Percentiles rank a stretch among this genome's conserved stretches.
Evolutionary conservation across 2,797 vertebrate species (phyloP).

Genomic region (Brachyrhaphis roseni): DNA sequence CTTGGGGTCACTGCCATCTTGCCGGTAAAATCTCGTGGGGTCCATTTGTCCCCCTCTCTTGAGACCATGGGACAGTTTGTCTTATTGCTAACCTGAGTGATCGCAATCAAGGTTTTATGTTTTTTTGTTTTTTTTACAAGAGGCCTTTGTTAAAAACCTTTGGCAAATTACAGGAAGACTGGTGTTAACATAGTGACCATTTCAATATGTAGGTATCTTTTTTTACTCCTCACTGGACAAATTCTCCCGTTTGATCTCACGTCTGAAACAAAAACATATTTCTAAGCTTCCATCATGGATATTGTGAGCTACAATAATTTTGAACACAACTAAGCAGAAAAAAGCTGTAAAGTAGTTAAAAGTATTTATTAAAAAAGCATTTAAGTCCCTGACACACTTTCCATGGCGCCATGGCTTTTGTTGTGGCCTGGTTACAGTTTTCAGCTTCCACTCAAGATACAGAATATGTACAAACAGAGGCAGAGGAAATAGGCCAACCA

Average conservation of each 20-base stretch:
- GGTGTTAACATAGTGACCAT: neutral
- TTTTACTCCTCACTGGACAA: neutral
- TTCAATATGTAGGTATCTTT: neutral
- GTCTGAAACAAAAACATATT: neutral
- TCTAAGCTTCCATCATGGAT: neutral
- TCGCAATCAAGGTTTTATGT: neutral
- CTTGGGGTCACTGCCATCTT: too few species aligned
- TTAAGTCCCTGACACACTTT: slow-evolving; percentile 36
- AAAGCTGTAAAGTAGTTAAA: neutral
- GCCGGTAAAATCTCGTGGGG: too few species aligned
- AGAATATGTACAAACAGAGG: slow-evolving; percentile 15
- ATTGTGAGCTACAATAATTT: neutral
- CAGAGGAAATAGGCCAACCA: neutral
- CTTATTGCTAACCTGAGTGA: neutral
- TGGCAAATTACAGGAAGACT: neutral
- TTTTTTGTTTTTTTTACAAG: too few species aligned
- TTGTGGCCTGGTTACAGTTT: slow-evolving; percentile 1
- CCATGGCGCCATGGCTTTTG: neutral
- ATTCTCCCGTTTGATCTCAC: neutral
- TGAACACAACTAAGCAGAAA: neutral
- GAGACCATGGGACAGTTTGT: neutral
- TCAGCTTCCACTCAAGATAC: slow-evolving; percentile 1
- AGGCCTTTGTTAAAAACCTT: neutral
- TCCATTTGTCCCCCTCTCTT: too few species aligned
- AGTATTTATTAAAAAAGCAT: neutral